These are phyloP conservation scores for Armadillidium nasatum DNA, from an alignment of 1,140 invertebrate genomes.

Conservation along the genomic window DNA sequence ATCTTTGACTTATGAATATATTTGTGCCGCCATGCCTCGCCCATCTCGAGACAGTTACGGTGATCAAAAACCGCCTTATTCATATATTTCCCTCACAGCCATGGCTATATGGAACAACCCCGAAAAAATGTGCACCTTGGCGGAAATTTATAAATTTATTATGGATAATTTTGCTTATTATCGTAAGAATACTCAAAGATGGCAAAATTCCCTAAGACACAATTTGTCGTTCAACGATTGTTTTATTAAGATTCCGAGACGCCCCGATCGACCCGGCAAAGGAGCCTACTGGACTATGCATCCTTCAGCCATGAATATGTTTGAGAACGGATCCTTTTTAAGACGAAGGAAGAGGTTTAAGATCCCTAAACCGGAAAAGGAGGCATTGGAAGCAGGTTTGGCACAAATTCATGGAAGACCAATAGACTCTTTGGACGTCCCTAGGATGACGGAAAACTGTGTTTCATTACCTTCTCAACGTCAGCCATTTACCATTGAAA, in stretches of 20 bases:
- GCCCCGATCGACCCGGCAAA: slow-evolving; percentile 81
- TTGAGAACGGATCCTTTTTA: slow-evolving; percentile 85
- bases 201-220: slow-evolving; percentile 79
- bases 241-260: slow-evolving; percentile 84
- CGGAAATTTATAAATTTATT: slow-evolving; percentile 88
- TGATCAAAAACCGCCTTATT: slow-evolving; percentile 92
- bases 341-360: slow-evolving; percentile 86
- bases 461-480: slow-evolving; percentile 11
- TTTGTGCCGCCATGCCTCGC: slow-evolving; percentile 64
- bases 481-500: slow-evolving; percentile 36
- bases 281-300: slow-evolving; percentile 86
- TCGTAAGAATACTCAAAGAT: slow-evolving; percentile 76
- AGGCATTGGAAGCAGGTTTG: slow-evolving; percentile 61
- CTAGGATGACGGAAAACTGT: slow-evolving; percentile 19
- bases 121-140: slow-evolving; percentile 90
- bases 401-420: slow-evolving; percentile 48
- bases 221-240: slow-evolving; percentile 91
- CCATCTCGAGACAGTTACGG: slow-evolving; percentile 85
- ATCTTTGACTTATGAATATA: background rate
- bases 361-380: slow-evolving; percentile 68
- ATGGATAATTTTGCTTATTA: slow-evolving; percentile 88
- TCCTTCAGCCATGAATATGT: slow-evolving; percentile 84
- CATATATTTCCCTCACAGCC: slow-evolving; percentile 91
- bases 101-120: slow-evolving; percentile 93
- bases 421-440: slow-evolving; percentile 15